Evolutionary conservation across 2,888 invertebrate species (phyloP).

Genomic region (Drosophila melanosoma): DNA sequence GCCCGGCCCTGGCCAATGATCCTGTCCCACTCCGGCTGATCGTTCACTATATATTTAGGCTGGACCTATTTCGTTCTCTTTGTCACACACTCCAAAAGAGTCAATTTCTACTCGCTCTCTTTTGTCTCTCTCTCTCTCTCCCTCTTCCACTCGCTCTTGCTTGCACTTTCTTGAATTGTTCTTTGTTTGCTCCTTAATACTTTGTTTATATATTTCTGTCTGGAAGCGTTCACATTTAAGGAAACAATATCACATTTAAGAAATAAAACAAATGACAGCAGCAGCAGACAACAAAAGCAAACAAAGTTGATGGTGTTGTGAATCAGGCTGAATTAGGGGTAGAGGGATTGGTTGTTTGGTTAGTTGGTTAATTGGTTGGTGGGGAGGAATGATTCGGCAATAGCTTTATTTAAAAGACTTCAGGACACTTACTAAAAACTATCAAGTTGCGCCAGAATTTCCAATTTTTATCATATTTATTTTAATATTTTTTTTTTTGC

Average conservation of each 20-base stretch:
- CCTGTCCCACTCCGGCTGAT: conserved; percentile 18
- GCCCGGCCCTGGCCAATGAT: conserved; percentile 27
- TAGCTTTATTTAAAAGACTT: background rate
- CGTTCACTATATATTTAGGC: conserved; percentile 6
- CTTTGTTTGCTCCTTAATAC: conserved; percentile 58
- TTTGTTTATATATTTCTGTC: conserved; percentile 4
- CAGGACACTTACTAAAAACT: background rate
- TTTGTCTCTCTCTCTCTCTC: background rate
- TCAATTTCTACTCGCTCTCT: background rate
- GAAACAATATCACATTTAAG: conserved; percentile 34
- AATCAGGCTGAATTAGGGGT: conserved; percentile 23
- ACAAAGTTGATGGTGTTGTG: conserved; percentile 68
- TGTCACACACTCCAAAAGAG: conserved; percentile 14
- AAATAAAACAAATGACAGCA: conserved; percentile 56
- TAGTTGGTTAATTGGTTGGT: conserved; percentile 13
- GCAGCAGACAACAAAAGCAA: conserved; percentile 77
- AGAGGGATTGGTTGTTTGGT: background rate
- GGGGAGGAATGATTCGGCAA: conserved; percentile 12
- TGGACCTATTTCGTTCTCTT: conserved; percentile 9
- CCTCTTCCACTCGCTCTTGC: background rate
- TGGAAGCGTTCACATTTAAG: conserved; percentile 57
- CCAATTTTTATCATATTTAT: background rate
- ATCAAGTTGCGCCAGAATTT: background rate
- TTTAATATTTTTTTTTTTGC: background rate
- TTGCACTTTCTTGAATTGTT: conserved; percentile 29